Conservation (phyloP, 2,888 invertebrate genomes). For the Diabrotica balteata region DNA sequence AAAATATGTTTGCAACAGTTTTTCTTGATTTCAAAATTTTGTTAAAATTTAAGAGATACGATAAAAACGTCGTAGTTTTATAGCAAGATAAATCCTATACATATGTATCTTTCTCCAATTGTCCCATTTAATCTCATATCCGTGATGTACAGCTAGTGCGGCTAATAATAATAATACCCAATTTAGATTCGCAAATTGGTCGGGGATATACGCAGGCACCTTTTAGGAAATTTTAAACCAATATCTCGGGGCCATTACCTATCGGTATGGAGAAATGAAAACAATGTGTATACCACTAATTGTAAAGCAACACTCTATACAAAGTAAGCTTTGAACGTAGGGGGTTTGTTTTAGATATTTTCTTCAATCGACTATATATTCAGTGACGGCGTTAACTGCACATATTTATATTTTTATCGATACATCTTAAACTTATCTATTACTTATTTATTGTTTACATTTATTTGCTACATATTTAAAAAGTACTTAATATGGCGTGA, state of each 20-base stretch:
- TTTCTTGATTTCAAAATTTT: no score
- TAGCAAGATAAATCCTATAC: no score
- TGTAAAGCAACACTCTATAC: conserved; percentile 43
- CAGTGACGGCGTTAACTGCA: conserved; percentile 3
- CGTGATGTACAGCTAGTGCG: neutral
- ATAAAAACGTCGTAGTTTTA: no score
- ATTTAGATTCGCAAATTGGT: conserved; percentile 1
- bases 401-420: no score
- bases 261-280: conserved; percentile 40
- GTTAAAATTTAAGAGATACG: no score
- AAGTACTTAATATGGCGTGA: no score
- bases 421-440: no score
- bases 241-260: conserved; percentile 40
- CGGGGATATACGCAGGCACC: conserved; percentile 18
- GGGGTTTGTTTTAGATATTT: conserved; percentile 41
- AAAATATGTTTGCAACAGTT: no score
- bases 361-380: conserved; percentile 39
- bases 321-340: conserved; percentile 38
- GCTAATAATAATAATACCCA: conserved; percentile 1
- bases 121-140: neutral
- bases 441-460: no score
- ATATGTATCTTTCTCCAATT: no score
- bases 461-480: no score
- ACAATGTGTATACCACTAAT: conserved; percentile 42
- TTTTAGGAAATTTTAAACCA: conserved; percentile 42